phyloP scores from a whole-genome alignment of 2,797 vertebrate genomes.

The Acanthis flammea region DNA sequence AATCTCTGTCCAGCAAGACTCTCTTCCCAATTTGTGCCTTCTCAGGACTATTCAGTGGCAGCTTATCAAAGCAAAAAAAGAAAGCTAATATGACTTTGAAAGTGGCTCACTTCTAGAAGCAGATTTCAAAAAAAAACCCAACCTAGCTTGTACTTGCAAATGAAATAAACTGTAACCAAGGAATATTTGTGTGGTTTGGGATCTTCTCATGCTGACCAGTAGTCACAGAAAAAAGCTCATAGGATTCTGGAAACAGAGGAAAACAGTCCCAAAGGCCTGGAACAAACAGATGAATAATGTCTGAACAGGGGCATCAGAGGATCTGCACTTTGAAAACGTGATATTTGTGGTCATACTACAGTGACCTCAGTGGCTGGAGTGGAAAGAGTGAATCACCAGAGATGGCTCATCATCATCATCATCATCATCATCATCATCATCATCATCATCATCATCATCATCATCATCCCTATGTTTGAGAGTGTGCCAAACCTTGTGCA shows the following conservation, averaged over 20 bases:
- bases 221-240: not conserved
- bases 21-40: not conserved
- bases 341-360: not conserved
- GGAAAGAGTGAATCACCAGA: conserved; percentile 62
- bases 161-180: not conserved
- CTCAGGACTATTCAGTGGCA: not conserved
- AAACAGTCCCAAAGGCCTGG: not conserved
- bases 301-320: not conserved
- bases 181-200: not conserved
- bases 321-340: not conserved
- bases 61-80: not conserved
- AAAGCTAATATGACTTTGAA: not conserved
- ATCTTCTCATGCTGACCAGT: not conserved
- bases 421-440: not conserved
- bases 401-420: not conserved
- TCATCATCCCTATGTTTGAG: not conserved
- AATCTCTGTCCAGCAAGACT: not conserved
- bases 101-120: not conserved
- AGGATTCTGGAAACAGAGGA: not conserved
- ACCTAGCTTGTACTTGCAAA: not conserved
- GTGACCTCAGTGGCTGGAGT: not conserved
- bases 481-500: not conserved
- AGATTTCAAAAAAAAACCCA: not conserved
- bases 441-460: not conserved
- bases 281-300: not conserved